A percentile compares a stretch with the other conserved stretches of the same genome.
These are phyloP conservation scores for Gallinago undulata DNA, from an alignment of 2,113 vertebrate genomes.

Conservation along the genomic window DNA sequence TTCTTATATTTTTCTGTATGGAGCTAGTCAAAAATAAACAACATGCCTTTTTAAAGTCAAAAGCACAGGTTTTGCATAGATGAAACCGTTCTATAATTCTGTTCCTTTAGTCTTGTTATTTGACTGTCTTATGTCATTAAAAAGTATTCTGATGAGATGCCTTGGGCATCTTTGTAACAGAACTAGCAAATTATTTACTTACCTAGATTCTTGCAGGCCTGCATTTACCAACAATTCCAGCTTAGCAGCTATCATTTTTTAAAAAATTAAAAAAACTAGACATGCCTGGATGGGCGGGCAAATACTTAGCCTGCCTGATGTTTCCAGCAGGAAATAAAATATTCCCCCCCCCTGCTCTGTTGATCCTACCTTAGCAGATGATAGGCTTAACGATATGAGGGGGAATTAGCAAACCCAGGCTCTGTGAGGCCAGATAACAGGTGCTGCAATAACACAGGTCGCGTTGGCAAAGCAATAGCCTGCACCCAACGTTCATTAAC, in stretches of 20 bases:
- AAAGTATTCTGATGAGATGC: background rate
- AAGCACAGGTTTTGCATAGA: background rate
- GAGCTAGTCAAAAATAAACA: background rate
- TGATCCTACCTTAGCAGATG: background rate
- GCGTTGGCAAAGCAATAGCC: background rate
- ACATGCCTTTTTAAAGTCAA: background rate
- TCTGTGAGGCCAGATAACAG: background rate
- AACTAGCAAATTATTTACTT: background rate
- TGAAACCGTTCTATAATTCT: background rate
- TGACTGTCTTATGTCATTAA: background rate
- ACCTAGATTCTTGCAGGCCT: background rate
- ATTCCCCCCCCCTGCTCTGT: background rate
- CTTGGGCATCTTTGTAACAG: background rate
- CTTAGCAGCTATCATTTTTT: background rate
- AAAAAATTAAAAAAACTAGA: background rate
- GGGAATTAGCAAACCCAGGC: background rate
- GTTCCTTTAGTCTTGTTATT: background rate
- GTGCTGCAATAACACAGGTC: background rate
- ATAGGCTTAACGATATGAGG: background rate
- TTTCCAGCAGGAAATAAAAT: conserved; percentile 1
- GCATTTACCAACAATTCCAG: background rate
- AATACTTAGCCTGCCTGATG: background rate
- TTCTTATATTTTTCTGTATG: background rate
- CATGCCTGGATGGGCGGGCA: background rate
- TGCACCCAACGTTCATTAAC: background rate